A percentile compares a stretch with the other conserved stretches of the same genome.
These are phyloP conservation scores for Sarcophaga subvicina DNA, from an alignment of 2,888 invertebrate species.

Conservation along the genomic window DNA sequence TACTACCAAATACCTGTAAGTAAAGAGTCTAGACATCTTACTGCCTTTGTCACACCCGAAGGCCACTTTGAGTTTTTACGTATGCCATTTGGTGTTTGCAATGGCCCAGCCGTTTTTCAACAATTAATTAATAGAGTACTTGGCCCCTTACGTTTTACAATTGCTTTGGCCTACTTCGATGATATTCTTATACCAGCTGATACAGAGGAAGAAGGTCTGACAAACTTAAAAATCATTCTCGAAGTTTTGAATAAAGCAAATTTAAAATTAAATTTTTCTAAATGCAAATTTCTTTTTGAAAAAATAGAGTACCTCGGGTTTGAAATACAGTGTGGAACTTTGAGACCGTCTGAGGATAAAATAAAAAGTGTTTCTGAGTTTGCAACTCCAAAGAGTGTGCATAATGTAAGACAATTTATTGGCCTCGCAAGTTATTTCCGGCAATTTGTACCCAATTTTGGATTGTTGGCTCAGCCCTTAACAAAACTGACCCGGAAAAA, in stretches of 20 bases:
- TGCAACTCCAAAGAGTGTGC: conserved; percentile 39
- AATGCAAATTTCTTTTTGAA: conserved; percentile 33
- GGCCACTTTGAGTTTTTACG: conserved; percentile 36
- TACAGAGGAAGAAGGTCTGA: neutral
- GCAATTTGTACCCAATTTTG: conserved; percentile 31
- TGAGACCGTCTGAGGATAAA: conserved; percentile 25
- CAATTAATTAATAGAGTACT: conserved; percentile 65
- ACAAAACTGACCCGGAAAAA: conserved; percentile 31
- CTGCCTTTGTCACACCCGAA: conserved; percentile 34
- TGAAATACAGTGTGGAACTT: conserved; percentile 18
- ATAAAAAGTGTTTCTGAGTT: conserved; percentile 38
- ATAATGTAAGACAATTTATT: conserved; percentile 35
- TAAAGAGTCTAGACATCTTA: conserved; percentile 5
- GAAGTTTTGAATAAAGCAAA: conserved; percentile 2
- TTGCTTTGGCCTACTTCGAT: conserved; percentile 27
- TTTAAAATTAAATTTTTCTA: conserved; percentile 13
- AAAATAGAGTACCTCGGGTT: conserved; percentile 33
- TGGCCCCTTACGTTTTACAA: conserved; percentile 14
- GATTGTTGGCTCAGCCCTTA: conserved; percentile 36
- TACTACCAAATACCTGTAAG: conserved; percentile 16
- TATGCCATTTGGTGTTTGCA: conserved; percentile 51
- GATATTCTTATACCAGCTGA: conserved; percentile 28
- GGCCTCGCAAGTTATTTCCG: conserved; percentile 39
- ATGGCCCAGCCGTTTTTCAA: conserved; percentile 72
- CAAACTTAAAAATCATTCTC: conserved; percentile 7